Percentiles rank a stretch among this genome's conserved stretches.
Conservation (phyloP, 2,888 invertebrate genomes). For the Conomelus anceps region DNA sequence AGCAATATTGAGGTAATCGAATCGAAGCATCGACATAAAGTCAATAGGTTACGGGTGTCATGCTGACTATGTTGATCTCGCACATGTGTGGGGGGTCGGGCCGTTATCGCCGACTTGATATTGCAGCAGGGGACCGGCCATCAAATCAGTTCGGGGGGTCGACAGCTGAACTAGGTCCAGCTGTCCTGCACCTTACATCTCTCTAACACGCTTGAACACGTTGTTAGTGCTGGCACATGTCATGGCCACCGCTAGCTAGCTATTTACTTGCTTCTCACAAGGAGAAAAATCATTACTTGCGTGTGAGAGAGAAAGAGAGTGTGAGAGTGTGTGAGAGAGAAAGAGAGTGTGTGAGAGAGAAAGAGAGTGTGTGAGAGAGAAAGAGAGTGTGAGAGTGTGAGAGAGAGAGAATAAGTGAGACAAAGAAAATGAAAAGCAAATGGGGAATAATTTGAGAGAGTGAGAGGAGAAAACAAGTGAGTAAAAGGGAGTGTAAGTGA, state of each 20-base stretch:
- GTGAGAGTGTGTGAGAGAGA: too few species aligned
- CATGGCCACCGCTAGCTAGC: background rate
- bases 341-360: too few species aligned
- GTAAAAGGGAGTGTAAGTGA: too few species aligned
- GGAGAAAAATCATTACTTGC: background rate
- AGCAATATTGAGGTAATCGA: background rate
- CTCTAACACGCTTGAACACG: background rate
- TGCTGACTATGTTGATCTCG: background rate
- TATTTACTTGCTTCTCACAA: background rate
- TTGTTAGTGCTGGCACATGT: background rate
- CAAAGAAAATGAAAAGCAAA: too few species aligned
- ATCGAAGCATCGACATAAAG: background rate
- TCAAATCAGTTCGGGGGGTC: background rate
- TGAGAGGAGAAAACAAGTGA: too few species aligned
- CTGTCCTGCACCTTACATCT: background rate
- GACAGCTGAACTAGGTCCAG: background rate
- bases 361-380: too few species aligned
- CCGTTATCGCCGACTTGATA: background rate
- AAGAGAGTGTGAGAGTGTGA: too few species aligned
- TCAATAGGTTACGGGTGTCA: background rate
- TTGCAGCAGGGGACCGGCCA: too few species aligned
- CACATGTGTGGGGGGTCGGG: background rate
- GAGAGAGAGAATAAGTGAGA: too few species aligned
- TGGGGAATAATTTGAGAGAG: too few species aligned
- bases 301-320: background rate